These are phyloP conservation scores for Ovibos moschatus DNA, from an alignment of 2,113 vertebrate genomes.

Conservation along the genomic window DNA sequence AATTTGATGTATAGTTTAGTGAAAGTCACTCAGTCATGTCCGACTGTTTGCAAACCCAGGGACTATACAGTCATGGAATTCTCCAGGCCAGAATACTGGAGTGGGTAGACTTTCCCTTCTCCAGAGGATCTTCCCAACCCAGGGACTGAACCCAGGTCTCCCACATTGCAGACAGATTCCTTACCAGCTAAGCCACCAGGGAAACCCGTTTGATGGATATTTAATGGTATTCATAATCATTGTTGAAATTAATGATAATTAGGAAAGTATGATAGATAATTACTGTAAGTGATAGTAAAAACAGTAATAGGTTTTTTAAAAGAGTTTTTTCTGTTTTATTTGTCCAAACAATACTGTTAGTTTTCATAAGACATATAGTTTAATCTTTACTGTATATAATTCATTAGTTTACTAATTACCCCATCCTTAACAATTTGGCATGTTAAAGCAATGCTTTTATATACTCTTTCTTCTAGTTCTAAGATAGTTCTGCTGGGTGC, in stretches of 20 bases:
- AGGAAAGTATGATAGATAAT: background rate
- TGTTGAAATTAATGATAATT: constrained; percentile 9
- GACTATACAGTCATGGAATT: background rate
- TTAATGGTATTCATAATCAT: constrained; percentile 19
- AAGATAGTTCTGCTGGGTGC: background rate
- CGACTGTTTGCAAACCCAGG: background rate
- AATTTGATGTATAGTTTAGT: background rate
- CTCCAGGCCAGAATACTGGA: background rate
- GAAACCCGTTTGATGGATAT: background rate
- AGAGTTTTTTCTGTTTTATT: background rate
- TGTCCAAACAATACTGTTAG: background rate
- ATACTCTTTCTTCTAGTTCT: background rate
- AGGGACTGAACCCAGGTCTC: background rate
- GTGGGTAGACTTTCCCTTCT: background rate
- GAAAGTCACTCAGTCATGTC: background rate
- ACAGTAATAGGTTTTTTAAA: background rate
- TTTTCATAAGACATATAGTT: background rate
- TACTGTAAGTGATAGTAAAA: background rate
- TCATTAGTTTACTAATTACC: background rate
- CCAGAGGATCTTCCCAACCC: background rate
- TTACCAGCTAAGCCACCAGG: background rate
- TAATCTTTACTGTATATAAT: background rate
- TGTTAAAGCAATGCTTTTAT: background rate
- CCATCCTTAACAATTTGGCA: background rate
- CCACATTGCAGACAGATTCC: background rate